Percentiles rank a stretch among this genome's conserved stretches.
Conservation (phyloP, 2,888 invertebrate species). For the Elegia similella region DNA sequence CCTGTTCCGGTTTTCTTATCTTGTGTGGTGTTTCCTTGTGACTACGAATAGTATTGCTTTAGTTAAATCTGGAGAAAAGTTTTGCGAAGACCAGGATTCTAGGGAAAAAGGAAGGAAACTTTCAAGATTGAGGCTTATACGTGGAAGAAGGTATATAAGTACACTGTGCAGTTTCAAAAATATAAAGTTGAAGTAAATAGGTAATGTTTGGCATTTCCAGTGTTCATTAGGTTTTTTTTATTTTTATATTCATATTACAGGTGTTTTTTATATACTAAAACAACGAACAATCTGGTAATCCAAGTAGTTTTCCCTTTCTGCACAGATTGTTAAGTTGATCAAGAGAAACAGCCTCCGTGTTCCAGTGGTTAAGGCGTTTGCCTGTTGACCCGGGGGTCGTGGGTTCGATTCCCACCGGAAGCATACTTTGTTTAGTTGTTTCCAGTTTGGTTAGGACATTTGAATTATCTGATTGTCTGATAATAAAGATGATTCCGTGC, state of each 20-base stretch:
- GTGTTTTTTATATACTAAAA: too few relatives aligned
- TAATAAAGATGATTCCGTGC: too few relatives aligned
- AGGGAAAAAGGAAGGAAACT: neutral
- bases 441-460: too few relatives aligned
- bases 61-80: neutral
- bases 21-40: conserved; percentile 7
- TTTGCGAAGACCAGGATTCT: neutral
- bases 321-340: too few relatives aligned
- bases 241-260: neutral
- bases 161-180: neutral
- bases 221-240: neutral
- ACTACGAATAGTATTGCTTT: neutral
- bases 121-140: neutral
- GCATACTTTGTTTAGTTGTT: too few relatives aligned
- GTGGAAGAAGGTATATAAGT: neutral
- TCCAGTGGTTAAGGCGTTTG: too few relatives aligned
- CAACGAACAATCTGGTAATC: too few relatives aligned
- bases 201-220: neutral
- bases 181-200: neutral
- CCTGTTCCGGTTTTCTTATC: conserved; percentile 4
- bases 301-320: too few relatives aligned
- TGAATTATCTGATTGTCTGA: too few relatives aligned
- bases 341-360: too few relatives aligned
- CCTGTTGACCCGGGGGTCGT: too few relatives aligned
- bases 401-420: too few relatives aligned